Evolutionary conservation across 1,140 invertebrate species (phyloP).

Genomic region (Ylistrum balloti): DNA sequence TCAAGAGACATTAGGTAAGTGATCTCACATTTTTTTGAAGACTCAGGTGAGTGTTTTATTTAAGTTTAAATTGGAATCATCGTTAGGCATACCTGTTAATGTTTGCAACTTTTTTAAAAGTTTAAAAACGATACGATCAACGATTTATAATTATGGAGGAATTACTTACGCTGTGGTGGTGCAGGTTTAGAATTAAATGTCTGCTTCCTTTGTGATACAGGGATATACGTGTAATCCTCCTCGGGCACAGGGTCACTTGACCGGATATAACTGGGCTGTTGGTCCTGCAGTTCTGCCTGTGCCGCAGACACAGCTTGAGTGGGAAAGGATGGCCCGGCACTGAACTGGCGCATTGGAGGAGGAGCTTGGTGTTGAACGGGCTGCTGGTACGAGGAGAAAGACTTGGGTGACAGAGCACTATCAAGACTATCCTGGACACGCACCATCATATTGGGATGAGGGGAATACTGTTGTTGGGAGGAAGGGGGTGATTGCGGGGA

Average conservation of each 20-base stretch:
- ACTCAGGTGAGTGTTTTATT: background rate
- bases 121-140: background rate
- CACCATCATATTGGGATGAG: slow-evolving; percentile 51
- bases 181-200: slow-evolving; percentile 49
- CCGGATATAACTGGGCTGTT: slow-evolving; percentile 61
- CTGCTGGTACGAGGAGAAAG: slow-evolving; percentile 25
- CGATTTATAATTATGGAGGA: background rate
- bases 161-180: background rate
- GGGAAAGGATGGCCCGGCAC: background rate
- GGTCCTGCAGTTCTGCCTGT: slow-evolving; percentile 43
- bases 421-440: slow-evolving; percentile 53
- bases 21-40: background rate
- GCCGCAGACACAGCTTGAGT: slow-evolving; percentile 7
- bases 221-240: slow-evolving; percentile 66
- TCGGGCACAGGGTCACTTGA: slow-evolving; percentile 63
- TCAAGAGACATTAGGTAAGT: background rate
- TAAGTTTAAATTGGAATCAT: background rate
- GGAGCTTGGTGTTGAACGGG: slow-evolving; percentile 39
- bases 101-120: background rate
- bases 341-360: slow-evolving; percentile 45
- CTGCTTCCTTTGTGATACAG: slow-evolving; percentile 63
- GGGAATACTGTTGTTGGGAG: slow-evolving; percentile 57
- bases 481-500: slow-evolving; percentile 43
- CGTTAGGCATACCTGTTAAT: background rate
- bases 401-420: slow-evolving; percentile 47